Conservation (phyloP, 1,140 invertebrate genomes). For the Cepaea nemoralis region DNA sequence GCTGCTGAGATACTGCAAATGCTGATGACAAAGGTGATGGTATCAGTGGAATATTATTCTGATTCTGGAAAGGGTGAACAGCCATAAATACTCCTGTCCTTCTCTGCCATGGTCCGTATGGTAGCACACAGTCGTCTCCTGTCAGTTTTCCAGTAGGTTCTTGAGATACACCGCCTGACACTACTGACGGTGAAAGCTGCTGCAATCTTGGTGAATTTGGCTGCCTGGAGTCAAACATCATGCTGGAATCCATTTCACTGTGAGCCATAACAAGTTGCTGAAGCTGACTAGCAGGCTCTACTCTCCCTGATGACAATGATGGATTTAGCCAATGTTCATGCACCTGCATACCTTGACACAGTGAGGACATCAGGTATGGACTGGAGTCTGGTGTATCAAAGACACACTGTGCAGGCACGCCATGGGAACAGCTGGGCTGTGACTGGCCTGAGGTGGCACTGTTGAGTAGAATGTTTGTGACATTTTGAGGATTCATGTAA, state of each 20-base stretch:
- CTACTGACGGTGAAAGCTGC: background rate
- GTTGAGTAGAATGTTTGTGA: background rate
- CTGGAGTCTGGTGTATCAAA: background rate
- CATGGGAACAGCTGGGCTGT: background rate
- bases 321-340: background rate
- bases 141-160: background rate
- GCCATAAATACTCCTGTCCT: constrained; percentile 43
- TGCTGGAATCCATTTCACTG: background rate
- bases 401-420: background rate
- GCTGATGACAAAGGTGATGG: background rate
- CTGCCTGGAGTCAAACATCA: background rate
- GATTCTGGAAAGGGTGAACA: constrained; percentile 43
- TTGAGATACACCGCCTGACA: background rate
- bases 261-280: background rate
- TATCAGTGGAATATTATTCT: constrained; percentile 20
- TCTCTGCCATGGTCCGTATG: constrained; percentile 16
- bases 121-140: background rate
- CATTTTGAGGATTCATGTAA: background rate
- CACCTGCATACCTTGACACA: background rate
- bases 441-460: background rate
- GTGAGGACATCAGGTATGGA: background rate
- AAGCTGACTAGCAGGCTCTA: background rate
- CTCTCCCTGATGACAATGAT: background rate
- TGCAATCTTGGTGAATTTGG: background rate
- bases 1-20: background rate